A percentile compares a stretch with the other conserved stretches of the same genome.
phyloP scores from a whole-genome alignment of 2,797 vertebrate species.

The Halcyon chelicuti region DNA sequence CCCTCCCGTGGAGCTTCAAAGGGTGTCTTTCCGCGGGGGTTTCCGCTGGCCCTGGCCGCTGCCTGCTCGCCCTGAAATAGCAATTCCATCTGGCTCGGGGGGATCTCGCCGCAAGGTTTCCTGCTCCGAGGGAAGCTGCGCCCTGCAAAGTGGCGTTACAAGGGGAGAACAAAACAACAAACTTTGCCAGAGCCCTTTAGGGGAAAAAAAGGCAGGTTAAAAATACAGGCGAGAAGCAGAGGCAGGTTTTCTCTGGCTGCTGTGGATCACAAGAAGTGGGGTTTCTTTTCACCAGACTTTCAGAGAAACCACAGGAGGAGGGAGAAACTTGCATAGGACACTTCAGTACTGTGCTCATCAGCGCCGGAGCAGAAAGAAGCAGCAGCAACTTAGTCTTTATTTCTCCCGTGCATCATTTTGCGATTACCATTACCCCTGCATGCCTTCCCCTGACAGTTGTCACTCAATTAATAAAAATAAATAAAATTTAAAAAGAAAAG shows the following conservation, averaged over 20 bases:
- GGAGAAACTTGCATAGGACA: neutral
- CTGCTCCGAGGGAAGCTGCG: neutral
- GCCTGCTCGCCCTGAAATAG: neutral
- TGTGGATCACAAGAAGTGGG: neutral
- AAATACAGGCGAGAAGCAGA: neutral
- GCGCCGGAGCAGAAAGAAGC: neutral
- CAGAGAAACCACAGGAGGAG: neutral
- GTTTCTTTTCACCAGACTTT: neutral
- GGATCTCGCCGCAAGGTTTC: neutral
- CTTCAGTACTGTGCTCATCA: neutral
- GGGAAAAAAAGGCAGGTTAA: neutral
- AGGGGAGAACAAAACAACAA: neutral
- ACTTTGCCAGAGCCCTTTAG: neutral
- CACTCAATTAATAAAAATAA: neutral
- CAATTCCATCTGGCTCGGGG: neutral
- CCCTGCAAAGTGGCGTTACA: neutral
- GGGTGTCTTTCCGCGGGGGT: neutral
- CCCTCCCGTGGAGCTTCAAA: neutral
- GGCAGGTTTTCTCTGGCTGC: neutral
- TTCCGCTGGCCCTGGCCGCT: neutral
- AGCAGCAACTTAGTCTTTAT: neutral
- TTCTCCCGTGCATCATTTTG: neutral
- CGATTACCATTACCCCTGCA: neutral
- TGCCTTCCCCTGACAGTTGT: neutral
- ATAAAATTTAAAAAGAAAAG: neutral